Evolutionary conservation across 1,140 invertebrate species (phyloP).

Genomic region (Sycophaga agraensis): DNA sequence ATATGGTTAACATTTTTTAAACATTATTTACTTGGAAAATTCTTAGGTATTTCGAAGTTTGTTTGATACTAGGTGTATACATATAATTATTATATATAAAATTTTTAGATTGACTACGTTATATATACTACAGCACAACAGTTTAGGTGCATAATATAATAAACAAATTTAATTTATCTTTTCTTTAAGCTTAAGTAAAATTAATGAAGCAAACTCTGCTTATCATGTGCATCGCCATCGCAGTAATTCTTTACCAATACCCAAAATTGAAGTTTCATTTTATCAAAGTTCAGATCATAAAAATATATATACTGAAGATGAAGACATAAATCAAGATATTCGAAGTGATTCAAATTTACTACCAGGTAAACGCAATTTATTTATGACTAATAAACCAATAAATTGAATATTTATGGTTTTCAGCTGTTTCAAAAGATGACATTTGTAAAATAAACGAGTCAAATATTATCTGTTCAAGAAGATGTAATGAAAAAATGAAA

Average conservation of each 20-base stretch:
- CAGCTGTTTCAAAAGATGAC: slow-evolving; percentile 16
- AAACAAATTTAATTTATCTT: not conserved
- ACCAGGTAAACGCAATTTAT: slow-evolving; percentile 47
- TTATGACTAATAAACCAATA: not conserved
- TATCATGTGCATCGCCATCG: slow-evolving; percentile 75
- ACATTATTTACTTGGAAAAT: too few relatives aligned
- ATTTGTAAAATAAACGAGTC: slow-evolving; percentile 53
- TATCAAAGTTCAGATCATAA: slow-evolving; percentile 75
- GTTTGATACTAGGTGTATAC: too few relatives aligned
- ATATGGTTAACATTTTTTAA: too few relatives aligned
- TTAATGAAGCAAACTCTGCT: slow-evolving; percentile 75
- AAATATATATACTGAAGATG: slow-evolving; percentile 67
- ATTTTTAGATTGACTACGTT: too few relatives aligned
- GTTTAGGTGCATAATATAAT: too few relatives aligned
- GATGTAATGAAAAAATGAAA: slow-evolving; percentile 66
- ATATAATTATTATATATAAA: too few relatives aligned
- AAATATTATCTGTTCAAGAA: slow-evolving; percentile 64
- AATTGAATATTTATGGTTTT: not conserved
- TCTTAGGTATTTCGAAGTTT: too few relatives aligned
- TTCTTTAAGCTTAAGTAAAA: slow-evolving; percentile 74
- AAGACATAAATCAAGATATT: slow-evolving; percentile 67
- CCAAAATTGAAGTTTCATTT: slow-evolving; percentile 86
- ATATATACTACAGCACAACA: too few relatives aligned
- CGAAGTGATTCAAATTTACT: slow-evolving; percentile 63
- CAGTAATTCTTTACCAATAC: slow-evolving; percentile 90